Base-by-base conservation (phyloP, 1,140 invertebrate genomes). In the Diabrotica virgifera region DNA sequence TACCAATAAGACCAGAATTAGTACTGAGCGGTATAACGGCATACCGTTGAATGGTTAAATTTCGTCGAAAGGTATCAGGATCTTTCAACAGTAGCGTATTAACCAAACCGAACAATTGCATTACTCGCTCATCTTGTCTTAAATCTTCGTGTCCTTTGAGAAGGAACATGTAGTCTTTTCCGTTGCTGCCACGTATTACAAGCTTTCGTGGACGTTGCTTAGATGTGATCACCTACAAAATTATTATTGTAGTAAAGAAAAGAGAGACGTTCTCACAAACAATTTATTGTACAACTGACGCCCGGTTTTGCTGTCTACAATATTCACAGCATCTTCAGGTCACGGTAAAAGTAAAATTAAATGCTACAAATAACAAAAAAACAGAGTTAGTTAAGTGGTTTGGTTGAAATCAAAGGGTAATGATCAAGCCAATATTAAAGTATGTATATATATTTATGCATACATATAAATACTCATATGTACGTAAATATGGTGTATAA, bases 141-240 rank as follows among this genome's bases (percentile, higher is more conserved):
- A 99, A 82, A 85, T 99, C 98, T 82, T 99, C 98, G 76, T 99
- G 98, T 0, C 98, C 98, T 83, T 99, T 99, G 55, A 99, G 81
- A 10, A 99, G 81, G 82, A 99, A 99, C 89, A 96, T 94, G 77
- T 98, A 99, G 75, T 99, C 95, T 72, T 96, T 94, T 35, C 98
- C 98, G 80, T 99, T 96, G 56, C 92, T 96, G 36, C 94, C 94
- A 81, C 85, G 90, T 66, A 99, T 97, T 69, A 90, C 91, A 0
- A 99, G 85, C 72, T 99, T 98, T 59, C 97, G 86, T 0, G 97
- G 97, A 37, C 96, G 82, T 79, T 99, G 98, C 81, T 99, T 99
- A 0, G 96, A 98, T 5, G 94, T 97, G 56, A 99, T 99, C 12
- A 99, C 96, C 82, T 95, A 85, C 59, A 61, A 54, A 57, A 55